These are phyloP conservation scores for Dexiosoma caninum DNA, from an alignment of 2,888 invertebrate genomes.

Conservation along the genomic window DNA sequence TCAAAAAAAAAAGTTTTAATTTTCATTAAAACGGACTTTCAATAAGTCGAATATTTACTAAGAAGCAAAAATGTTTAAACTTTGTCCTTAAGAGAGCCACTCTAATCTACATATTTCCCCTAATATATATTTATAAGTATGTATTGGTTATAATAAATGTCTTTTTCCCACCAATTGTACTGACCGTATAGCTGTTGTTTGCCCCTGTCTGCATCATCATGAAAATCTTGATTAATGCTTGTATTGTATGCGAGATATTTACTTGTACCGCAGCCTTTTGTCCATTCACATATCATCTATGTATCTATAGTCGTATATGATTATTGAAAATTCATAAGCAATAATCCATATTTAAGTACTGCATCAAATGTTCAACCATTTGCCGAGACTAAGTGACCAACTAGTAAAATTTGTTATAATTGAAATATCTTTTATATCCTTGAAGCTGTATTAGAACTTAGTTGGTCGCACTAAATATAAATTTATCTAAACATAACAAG, in stretches of 20 bases:
- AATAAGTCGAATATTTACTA: too few relatives aligned
- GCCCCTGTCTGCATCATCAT: slow-evolving; percentile 39
- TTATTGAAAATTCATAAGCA: slow-evolving; percentile 49
- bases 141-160: slow-evolving; percentile 42
- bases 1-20: too few relatives aligned
- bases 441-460: not conserved
- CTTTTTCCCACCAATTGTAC: slow-evolving; percentile 49
- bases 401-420: not conserved
- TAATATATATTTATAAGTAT: not conserved
- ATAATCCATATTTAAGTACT: not conserved
- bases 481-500: not conserved
- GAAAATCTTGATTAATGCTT: slow-evolving; percentile 60
- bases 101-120: not conserved
- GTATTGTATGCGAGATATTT: slow-evolving; percentile 6
- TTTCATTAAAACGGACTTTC: too few relatives aligned
- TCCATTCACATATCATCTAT: too few relatives aligned
- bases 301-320: slow-evolving; percentile 27
- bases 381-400: not conserved
- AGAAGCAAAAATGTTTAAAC: too few relatives aligned
- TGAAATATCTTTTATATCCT: not conserved
- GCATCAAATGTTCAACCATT: not conserved
- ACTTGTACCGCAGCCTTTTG: slow-evolving; percentile 11
- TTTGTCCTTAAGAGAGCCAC: too few relatives aligned
- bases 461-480: slow-evolving; percentile 1
- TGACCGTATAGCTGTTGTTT: slow-evolving; percentile 4